phyloP scores from a whole-genome alignment of 1,140 invertebrate species.

The Ceratoteleas bidentatus region DNA sequence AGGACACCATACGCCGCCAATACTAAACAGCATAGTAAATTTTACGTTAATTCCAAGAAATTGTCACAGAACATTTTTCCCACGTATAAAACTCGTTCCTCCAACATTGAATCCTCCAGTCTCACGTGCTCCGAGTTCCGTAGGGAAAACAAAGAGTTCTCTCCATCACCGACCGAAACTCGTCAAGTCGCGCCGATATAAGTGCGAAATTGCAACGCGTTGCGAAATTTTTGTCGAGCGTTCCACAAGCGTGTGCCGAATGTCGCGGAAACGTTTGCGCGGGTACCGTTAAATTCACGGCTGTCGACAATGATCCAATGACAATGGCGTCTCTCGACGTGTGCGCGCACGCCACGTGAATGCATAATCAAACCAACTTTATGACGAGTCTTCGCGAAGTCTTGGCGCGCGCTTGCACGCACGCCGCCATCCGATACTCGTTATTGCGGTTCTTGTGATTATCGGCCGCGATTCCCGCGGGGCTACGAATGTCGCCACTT shows the following conservation, averaged over 20 bases:
- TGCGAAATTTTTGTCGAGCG: slow-evolving; percentile 20
- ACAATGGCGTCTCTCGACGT: slow-evolving; percentile 39
- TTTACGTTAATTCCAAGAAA: too few relatives aligned
- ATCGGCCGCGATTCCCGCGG: slow-evolving; percentile 29
- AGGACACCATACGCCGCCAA: not conserved
- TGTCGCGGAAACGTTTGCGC: slow-evolving; percentile 21
- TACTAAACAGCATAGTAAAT: too few relatives aligned
- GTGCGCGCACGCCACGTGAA: slow-evolving; percentile 40
- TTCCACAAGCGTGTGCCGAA: slow-evolving; percentile 24
- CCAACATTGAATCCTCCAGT: too few relatives aligned
- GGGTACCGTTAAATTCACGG: slow-evolving; percentile 62
- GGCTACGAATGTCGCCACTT: slow-evolving; percentile 23
- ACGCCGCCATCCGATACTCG: slow-evolving; percentile 19
- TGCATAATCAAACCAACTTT: slow-evolving; percentile 61
- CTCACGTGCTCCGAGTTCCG: too few relatives aligned
- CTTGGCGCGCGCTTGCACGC: slow-evolving; percentile 23
- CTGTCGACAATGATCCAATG: slow-evolving; percentile 62
- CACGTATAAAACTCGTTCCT: too few relatives aligned
- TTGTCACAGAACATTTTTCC: too few relatives aligned
- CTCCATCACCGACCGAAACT: too few relatives aligned
- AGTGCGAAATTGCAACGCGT: slow-evolving; percentile 4
- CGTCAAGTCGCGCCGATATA: not conserved
- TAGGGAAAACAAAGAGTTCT: too few relatives aligned
- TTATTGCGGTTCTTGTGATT: slow-evolving; percentile 67
- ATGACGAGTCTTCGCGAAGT: slow-evolving; percentile 40